Base-by-base conservation (phyloP, 2,113 vertebrate genomes). In the Glareola pratincola region DNA sequence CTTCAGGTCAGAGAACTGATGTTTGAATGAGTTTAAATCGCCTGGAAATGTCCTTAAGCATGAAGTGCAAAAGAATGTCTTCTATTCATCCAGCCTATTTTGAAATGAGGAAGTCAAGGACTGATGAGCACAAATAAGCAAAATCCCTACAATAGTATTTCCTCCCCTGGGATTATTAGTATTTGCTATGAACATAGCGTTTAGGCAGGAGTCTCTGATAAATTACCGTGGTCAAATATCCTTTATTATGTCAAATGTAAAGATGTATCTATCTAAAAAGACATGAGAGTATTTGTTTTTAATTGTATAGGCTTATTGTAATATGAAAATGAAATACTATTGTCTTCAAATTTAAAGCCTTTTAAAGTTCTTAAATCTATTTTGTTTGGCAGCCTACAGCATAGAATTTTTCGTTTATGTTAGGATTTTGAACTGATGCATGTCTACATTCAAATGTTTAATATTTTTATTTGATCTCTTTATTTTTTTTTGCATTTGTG, bases 401-500 rank as follows among this genome's bases (percentile, higher is more conserved):
- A 12, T 11, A 30, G 24, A 34, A 4, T 19, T 78, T 41, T 63
- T 75, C 15, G 71, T 78, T 59, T 17, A 26, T 19, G 12, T 67
- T 87, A 36, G 62, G 17, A 9, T 77, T 92, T 90, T 67, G 81
- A 92, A 76, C 41, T 43, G 79, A 67, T 87, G 12, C 29, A 50
- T 68, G 91, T 96, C 87, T 88, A 77, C 85, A 87, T 77, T 76
- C 2, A 51, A 37, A 8, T 32, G n/a, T 56, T 85, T 79, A 60
- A 12, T 83, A 53, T 78, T 89, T 54, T 48, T 12, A 30, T 47
- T 68, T 23, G 66, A 41, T 96, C 21, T 88, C 50, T 14, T 59
- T 94, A 16, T 59, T 94, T 88, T 62, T 94, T 56, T 60, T 91
- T 39, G 14, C 23, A n/a, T 85, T 95, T 95, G 66, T 91, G 57